Conservation (phyloP, 2,797 vertebrate species). For the Poecilia picta region DNA sequence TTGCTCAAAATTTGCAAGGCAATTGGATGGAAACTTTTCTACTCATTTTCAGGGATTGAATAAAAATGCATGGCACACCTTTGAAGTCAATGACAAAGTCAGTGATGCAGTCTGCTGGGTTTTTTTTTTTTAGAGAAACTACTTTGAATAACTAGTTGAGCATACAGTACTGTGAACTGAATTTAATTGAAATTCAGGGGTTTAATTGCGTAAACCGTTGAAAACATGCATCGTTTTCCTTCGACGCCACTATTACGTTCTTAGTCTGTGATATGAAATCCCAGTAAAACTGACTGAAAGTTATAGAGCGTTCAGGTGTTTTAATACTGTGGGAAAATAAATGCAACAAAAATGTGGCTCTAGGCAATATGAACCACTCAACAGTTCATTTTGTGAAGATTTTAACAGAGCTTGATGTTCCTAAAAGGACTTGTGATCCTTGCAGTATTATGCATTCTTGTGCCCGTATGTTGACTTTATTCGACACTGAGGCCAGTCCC, state of each 20-base stretch:
- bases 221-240: neutral
- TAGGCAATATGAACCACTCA: neutral
- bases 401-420: neutral
- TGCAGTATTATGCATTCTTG: constrained; percentile 1
- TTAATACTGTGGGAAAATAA: neutral
- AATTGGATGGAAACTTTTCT: no score
- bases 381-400: neutral
- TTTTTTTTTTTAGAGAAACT: no score
- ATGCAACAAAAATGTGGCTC: neutral
- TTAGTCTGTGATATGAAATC: neutral
- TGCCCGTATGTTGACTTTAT: constrained; percentile 1
- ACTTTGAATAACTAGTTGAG: no score
- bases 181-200: neutral
- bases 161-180: no score
- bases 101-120: no score
- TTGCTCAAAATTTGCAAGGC: no score
- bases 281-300: neutral
- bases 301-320: neutral
- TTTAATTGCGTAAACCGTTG: neutral
- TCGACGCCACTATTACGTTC: neutral
- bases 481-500: neutral
- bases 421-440: neutral
- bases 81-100: neutral
- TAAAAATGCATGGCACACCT: neutral
- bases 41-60: neutral